A percentile compares a stretch with the other conserved stretches of the same genome.
Evolutionary conservation across 2,113 vertebrate species (phyloP).

Genomic region (Poicephalus gulielmi): DNA sequence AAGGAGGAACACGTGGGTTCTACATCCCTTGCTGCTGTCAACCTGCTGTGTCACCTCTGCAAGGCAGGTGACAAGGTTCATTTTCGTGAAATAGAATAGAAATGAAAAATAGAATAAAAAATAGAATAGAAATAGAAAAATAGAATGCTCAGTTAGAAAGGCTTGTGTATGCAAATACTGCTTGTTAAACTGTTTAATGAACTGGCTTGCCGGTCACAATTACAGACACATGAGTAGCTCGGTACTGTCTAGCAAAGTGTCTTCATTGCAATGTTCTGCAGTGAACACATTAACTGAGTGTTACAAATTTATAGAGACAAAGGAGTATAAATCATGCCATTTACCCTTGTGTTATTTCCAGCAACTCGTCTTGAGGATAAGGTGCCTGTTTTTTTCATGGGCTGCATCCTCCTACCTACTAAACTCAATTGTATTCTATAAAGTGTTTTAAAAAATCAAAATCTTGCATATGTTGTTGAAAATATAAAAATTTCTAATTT

Average conservation of each 20-base stretch:
- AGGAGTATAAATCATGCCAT: not conserved
- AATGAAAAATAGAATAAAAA: not conserved
- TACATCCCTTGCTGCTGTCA: not conserved
- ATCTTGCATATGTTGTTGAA: not conserved
- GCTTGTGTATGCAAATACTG: not conserved
- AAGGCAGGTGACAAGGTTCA: not conserved
- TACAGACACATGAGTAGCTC: not conserved
- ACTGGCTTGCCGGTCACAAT: not conserved
- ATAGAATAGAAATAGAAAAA: not conserved
- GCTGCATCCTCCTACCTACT: not conserved
- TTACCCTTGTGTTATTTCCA: not conserved
- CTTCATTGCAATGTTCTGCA: not conserved
- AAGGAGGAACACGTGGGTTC: fast-evolving
- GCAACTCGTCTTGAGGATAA: not conserved
- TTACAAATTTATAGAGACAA: not conserved
- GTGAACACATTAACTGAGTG: not conserved
- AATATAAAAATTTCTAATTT: not conserved
- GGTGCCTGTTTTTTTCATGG: not conserved
- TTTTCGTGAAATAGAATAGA: not conserved
- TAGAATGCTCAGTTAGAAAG: not conserved
- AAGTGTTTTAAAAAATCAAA: not conserved
- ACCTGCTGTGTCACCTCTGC: not conserved
- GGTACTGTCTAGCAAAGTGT: not conserved
- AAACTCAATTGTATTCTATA: not conserved
- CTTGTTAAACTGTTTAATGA: not conserved